Evolutionary conservation across 2,113 vertebrate species (phyloP), one percentile per base, ranked within the genome.

Genomic region (Ptychochromis oligacanthus): DNA sequence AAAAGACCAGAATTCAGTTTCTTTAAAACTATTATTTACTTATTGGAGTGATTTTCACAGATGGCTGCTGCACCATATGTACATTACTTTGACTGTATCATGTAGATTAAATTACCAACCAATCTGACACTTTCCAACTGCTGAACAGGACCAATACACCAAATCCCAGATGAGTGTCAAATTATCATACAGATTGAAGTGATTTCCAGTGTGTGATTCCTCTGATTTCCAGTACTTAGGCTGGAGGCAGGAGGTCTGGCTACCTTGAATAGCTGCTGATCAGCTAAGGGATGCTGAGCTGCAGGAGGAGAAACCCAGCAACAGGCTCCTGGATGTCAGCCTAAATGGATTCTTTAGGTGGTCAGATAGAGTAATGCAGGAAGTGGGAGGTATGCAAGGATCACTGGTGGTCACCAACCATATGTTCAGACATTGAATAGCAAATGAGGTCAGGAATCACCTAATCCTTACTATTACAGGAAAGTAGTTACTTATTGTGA

Each of bases 351-450:
- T 89, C 87, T 80, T 77, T 49, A 57, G 24, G 65, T 70, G 75
- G 43, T 74, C 65, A 56, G n/a, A n/a, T n/a, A n/a, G 52, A 52
- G 24, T 40, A 59, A 75, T 54, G 40, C 2, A 17, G 26, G 83
- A 81, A 54, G 62, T 14, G 31, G 60, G 82, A 77, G 80, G 85
- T 82, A 89, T 78, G 83, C 83, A 84, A 82, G 64, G 85, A 88
- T 87, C 89, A 90, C 83, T 83, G 82, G 84, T 85, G 75, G 74
- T 82, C 83, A 80, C 76, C 89, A 87, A 86, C 91, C 92, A 94
- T 91, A 90, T 93, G 92, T 92, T 92, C 34, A 34, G 87, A 92
- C 81, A 88, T 87, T 80, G 84, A 93, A 93, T 93, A 93, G 80
- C 75, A 91, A 91, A 94, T 93, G 86, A 92, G 84, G 83, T 59